Base-by-base conservation (phyloP, 2,797 vertebrate genomes). In the Crypturellus tataupa region DNA sequence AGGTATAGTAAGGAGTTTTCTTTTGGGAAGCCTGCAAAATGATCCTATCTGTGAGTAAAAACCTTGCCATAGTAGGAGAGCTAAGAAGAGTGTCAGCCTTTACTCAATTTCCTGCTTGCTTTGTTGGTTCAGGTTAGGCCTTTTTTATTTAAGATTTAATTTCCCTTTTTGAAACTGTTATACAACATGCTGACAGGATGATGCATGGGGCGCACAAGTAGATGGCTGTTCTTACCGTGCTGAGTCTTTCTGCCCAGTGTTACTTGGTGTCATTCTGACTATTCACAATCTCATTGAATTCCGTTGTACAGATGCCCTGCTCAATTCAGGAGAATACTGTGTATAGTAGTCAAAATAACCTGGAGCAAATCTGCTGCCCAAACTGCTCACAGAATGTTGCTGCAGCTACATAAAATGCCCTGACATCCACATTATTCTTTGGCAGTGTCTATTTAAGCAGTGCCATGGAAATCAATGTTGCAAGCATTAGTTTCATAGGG, bases 351-450 rank as follows among this genome's bases (percentile, higher is more conserved):
- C 67, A 60, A 81, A 95, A 86, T 84, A 85, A 87, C 78, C 56
- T 40, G 77, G 75, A 87, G 85, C 70, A 55, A 81, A 86, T 83
- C 60, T 0, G 0, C 79, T 78, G 37, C 85, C 73, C 80, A 47
- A 18, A n/a, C 82, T 88, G 40, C 44, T 86, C 6, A 6, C 69
- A 58, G 35, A 70, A 65, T 76, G 69, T 85, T 84, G n/a, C 42
- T 77, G 51, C 85, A 2, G 5, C 71, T 92, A 69, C 8, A 12
- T 72, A 81, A 96, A 94, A 40, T n/a, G 47, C 67, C 60, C 73
- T 84, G 76, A 83, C 83, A 60, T 77, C 49, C 69, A 33, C 64
- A 56, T 89, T 87, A 56, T 56, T 88, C 80, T 90, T 93, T 71
- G 68, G 70, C 39, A 73, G 53, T 35, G 13, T 55, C 53, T 94